phyloP scores from a whole-genome alignment of 2,797 vertebrate species.

The Bryconaethiops microstoma region DNA sequence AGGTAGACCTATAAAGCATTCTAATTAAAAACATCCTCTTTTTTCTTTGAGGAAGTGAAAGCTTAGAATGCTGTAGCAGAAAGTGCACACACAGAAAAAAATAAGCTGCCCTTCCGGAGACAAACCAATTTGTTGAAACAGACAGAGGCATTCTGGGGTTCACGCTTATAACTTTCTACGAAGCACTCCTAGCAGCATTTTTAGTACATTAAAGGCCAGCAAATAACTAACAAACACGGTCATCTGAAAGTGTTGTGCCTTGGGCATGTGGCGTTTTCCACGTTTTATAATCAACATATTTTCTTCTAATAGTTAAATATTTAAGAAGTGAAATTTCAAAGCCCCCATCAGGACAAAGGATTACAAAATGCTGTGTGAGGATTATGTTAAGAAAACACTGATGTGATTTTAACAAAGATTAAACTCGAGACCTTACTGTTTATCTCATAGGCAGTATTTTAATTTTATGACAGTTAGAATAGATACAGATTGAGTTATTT shows the following conservation, averaged over 20 bases:
- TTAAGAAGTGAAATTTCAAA: neutral
- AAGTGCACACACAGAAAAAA: neutral
- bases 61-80: neutral
- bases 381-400: neutral
- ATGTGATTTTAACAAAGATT: neutral
- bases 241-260: neutral
- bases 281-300: neutral
- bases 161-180: too few relatives aligned
- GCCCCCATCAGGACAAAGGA: neutral
- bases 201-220: too few relatives aligned
- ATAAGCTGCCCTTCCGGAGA: neutral
- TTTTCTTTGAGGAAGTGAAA: neutral
- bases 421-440: neutral
- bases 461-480: neutral
- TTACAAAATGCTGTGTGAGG: neutral
- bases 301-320: neutral
- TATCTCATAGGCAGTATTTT: neutral
- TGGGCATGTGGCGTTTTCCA: neutral
- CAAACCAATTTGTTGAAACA: neutral
- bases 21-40: neutral
- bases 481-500: too few relatives aligned
- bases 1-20: too few relatives aligned
- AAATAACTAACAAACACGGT: too few relatives aligned
- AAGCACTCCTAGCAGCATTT: too few relatives aligned
- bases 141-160: neutral